Conservation (phyloP, 2,888 invertebrate species). For the Charanyca ferruginea region DNA sequence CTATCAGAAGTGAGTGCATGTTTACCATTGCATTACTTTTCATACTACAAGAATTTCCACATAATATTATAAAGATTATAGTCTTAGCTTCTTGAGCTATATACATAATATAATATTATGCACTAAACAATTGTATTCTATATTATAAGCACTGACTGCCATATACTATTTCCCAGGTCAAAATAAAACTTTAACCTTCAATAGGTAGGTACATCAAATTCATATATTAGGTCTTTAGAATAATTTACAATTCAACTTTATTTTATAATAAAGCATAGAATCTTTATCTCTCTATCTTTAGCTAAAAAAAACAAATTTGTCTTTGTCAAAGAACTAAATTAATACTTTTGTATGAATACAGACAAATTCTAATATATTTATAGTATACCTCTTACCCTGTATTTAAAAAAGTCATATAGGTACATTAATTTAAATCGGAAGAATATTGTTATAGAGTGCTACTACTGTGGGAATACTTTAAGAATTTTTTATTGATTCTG, state of each 20-base stretch:
- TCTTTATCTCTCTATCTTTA: not conserved
- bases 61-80: not conserved
- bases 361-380: conserved; percentile 21
- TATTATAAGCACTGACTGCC: not conserved
- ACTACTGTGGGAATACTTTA: conserved; percentile 82
- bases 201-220: not conserved
- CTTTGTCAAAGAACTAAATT: conserved; percentile 13
- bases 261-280: conserved; percentile 14
- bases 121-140: not conserved
- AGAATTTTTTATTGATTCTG: conserved; percentile 75
- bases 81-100: not conserved
- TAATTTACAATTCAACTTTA: conserved; percentile 38
- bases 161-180: not conserved
- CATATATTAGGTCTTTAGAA: conserved; percentile 39
- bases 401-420: conserved; percentile 5
- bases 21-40: not conserved
- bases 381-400: conserved; percentile 55
- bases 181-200: conserved; percentile 20
- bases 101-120: not conserved
- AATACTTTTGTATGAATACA: conserved; percentile 1
- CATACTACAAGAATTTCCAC: not conserved
- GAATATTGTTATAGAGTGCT: conserved; percentile 77
- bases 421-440: conserved; percentile 9
- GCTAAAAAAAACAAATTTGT: conserved; percentile 22
- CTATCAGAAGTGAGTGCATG: not conserved